Base-by-base conservation (phyloP, 1,140 invertebrate species). In the Spodoptera frugiperda region DNA sequence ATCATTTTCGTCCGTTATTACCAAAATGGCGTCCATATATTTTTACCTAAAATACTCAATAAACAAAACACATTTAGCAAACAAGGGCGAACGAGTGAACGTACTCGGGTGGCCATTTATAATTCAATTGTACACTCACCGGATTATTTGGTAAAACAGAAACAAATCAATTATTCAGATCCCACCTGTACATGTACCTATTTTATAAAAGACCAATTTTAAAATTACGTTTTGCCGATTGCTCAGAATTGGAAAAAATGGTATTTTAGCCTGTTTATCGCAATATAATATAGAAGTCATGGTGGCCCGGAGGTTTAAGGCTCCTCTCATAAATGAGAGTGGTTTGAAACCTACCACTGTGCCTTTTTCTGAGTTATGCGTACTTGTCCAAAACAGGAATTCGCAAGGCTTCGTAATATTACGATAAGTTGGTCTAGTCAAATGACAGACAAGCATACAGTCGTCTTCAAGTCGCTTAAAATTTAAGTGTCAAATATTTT, bases 121-220 rank as follows among this genome's bases (percentile, higher is more conserved):
- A 79, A 79, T 79, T 79, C 78, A 79, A 76, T 79, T 76, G 73
- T 71, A 19, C 67, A 71, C 49, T 33, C 70, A 57, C 54, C 55
- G 61, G 59, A 79, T 79, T 73, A 79, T 79, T 79, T 76, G 78
- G 68, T 76, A 59, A 76, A 76, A 79, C 74, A 76, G 78, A 12
- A 48, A 72, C 49, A 70, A 74, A 76, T 79, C 74, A 79, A 76
- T 79, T 76, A 79, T 79, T 76, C 68, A 73, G 14, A 8, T 39
- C 49, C 68, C 48, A 73, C 78, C 68, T 79, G 74, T 25, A n/a
- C 25, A 2, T 25, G 25, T 39, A 76, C 73, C 53, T 76, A 53
- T 75, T 75, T 65, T 48, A 44, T 59, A 71, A 73, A 61, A 33
- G 30, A 5, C 9, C 44, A 15, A 59, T 67, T 48, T 49, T 61